Evolutionary conservation across 2,113 vertebrate species (phyloP).

Genomic region (Gobius niger): DNA sequence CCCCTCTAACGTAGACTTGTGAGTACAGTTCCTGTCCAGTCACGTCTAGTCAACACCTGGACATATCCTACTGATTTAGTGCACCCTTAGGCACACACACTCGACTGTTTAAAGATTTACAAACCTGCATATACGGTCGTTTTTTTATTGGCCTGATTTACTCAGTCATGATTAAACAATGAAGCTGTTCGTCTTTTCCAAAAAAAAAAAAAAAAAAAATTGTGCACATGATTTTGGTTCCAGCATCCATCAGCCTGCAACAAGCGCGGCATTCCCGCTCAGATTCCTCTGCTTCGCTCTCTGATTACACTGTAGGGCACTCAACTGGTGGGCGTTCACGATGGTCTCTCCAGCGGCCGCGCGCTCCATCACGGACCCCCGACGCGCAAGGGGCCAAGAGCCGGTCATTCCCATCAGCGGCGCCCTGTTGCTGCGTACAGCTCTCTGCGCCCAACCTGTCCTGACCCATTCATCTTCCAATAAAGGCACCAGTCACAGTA

Average conservation of each 20-base stretch:
- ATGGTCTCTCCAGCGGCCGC: background rate
- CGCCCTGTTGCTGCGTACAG: constrained; percentile 52
- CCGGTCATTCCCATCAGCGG: constrained; percentile 13
- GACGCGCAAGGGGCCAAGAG: background rate
- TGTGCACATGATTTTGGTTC: too few species aligned
- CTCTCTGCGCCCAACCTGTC: background rate
- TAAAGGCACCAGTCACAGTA: constrained; percentile 1
- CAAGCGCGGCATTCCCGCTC: background rate
- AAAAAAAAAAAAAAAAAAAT: too few species aligned
- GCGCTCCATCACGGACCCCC: background rate
- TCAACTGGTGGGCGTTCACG: constrained; percentile 5
- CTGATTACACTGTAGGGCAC: background rate
- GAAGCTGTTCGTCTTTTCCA: too few species aligned
- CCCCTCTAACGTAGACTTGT: too few species aligned
- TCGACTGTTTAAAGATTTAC: too few species aligned
- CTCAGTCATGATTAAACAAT: too few species aligned
- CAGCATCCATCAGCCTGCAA: background rate
- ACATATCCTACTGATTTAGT: background rate
- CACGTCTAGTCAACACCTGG: background rate
- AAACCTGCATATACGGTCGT: too few species aligned
- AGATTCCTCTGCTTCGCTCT: background rate
- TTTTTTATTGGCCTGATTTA: too few species aligned
- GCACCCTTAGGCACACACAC: background rate
- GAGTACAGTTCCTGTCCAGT: background rate
- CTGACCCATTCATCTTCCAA: constrained; percentile 1